These are phyloP conservation scores for Spodoptera exigua DNA, from an alignment of 2,888 invertebrate species.

Conservation along the genomic window DNA sequence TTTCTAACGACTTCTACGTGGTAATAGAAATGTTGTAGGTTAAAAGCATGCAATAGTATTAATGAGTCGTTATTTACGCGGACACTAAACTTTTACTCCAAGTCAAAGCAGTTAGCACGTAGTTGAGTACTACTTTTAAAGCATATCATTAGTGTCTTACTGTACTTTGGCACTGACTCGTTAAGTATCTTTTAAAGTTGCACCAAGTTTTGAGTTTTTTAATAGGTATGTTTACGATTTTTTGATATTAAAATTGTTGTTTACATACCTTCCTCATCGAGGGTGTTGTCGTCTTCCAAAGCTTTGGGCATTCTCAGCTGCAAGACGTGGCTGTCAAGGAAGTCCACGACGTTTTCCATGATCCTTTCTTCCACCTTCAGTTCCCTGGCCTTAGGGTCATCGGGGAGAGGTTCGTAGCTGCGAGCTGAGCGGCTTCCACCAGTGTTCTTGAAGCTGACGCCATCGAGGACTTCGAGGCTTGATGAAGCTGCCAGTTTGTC, in stretches of 20 bases:
- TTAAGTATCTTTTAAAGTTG: background rate
- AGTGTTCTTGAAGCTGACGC: slow-evolving; percentile 80
- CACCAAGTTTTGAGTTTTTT: too few relatives aligned
- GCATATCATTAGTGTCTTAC: background rate
- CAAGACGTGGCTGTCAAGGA: slow-evolving; percentile 81
- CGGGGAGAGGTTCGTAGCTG: slow-evolving; percentile 82
- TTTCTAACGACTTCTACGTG: slow-evolving; percentile 21
- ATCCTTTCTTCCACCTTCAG: slow-evolving; percentile 83
- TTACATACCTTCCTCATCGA: slow-evolving; percentile 84
- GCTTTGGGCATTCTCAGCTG: slow-evolving; percentile 85
- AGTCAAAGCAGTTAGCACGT: slow-evolving; percentile 13
- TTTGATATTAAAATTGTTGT: background rate
- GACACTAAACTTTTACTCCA: slow-evolving; percentile 27
- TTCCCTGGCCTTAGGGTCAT: slow-evolving; percentile 82
- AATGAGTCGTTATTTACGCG: slow-evolving; percentile 18
- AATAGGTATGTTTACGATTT: too few relatives aligned
- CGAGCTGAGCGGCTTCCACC: slow-evolving; percentile 83
- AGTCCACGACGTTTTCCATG: slow-evolving; percentile 83
- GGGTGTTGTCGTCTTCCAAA: slow-evolving; percentile 81
- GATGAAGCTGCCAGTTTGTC: slow-evolving; percentile 84
- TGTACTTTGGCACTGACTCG: background rate
- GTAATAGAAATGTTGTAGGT: slow-evolving; percentile 30
- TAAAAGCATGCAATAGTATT: slow-evolving; percentile 34
- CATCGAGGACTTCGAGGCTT: slow-evolving; percentile 79
- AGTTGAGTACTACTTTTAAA: background rate